Base-by-base conservation (phyloP, 1,140 invertebrate genomes). In the Fopius arisanus region DNA sequence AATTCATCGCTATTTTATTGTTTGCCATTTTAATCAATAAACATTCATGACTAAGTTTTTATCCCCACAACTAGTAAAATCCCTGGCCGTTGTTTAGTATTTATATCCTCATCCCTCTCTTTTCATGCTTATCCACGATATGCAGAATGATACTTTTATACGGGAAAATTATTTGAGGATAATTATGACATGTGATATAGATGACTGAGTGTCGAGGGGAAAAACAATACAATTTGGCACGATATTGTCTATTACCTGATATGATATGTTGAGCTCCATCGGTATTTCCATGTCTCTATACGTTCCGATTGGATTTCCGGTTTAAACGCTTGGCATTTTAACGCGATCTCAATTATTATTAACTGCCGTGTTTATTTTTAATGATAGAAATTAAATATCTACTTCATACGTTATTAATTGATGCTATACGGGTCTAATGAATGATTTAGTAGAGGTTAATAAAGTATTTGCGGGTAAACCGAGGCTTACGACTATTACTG, bases 91-190 rank as follows among this genome's bases (percentile, higher is more conserved):
- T 48, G 43, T 48, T 48, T 19, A 48, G 43, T 5, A 48, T 48
- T 48, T 48, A 19, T 48, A n/a, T 19, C 43, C 14, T n/a, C 16
- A 4, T 23, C 1, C 43, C 1, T 5, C 16, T 2, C 21, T 23
- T 59, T 12, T 7, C 33, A 37, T 37, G 54, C 26, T 59, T 59
- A 59, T 59, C 54, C 9, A 19, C 12, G 54, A 59, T 59, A 59
- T 23, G 54, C 26, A 23, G 23, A 59, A 26, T 59, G 23, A 59
- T 59, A 59, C 10, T 7, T 28, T 59, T 59, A 23, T 21, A 26
- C 19, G 21, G 54, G 23, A 23, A 59, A 48, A 59, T 59, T 59
- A 59, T 59, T 59, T 59, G 54, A 59, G 54, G 19, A 59, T 59
- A 59, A 59, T 59, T 23, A 59, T 59, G 54, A 59, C 54, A 59